Evolutionary conservation across 2,888 invertebrate species (phyloP), one percentile per base, ranked within the genome.

Genomic region (Andrena fulva): DNA sequence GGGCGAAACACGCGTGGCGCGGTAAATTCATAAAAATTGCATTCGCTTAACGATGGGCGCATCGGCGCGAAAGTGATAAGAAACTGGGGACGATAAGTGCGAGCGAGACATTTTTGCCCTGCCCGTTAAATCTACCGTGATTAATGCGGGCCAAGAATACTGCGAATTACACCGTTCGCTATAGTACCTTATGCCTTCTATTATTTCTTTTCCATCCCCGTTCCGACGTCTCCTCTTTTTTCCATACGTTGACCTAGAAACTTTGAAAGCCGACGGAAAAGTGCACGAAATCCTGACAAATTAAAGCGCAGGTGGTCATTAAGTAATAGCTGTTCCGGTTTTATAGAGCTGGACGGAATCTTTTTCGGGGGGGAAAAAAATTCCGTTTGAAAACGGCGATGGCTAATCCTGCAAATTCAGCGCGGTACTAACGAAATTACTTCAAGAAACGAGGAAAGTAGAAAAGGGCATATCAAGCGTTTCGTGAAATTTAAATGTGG

Each of bases 1-100:
- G 6, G 60, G 4, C 62, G 48, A 4, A 7, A 20, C 35, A 33
- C 31, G 31, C 20, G 48, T 24, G 24, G 2, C 4, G 35, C 16
- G 7, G 48, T 62, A 62, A 82, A 69, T 72, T 56, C n/a, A 50
- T 54, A 69, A 70, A 79, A 84, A 84, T 80, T 76, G 56, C 75
- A 29, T 76, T 73, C 79, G 59, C 78, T 31, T 33, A 64, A 67
- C 56, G 66, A 73, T 35, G 76, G 60, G 69, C 31, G 79, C 84
- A 84, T 84, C 72, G 69, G 54, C 69, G 76, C 64, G 84, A 62
- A 42, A 79, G 59, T 75, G 84, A 84, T 84, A 84, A 84, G 84
- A 69, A 70, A 67, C 68, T 24, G 56, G 24, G 16, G 31, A 56
- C 62, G 75, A 75, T 67, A 82, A 70, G 82, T 82, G 59, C n/a